Conservation (phyloP, 2,888 invertebrate genomes). For the Petrophora chlorosata region DNA sequence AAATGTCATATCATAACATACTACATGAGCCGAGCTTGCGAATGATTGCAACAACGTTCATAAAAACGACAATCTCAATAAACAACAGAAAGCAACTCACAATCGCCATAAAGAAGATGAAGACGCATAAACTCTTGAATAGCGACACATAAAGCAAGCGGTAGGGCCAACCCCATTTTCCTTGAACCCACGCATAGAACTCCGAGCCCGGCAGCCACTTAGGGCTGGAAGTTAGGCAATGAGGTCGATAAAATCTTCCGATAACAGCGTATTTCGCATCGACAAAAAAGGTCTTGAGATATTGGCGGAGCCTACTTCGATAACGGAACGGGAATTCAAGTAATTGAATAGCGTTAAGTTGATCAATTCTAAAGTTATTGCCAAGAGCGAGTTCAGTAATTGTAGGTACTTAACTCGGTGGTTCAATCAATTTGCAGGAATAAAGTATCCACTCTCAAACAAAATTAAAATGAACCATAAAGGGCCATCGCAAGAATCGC, state of each 20-base stretch:
- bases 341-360: constrained; percentile 6
- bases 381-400: no score
- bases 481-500: no score
- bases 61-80: constrained; percentile 6
- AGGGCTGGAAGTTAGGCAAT: constrained; percentile 24
- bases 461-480: no score
- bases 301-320: constrained; percentile 10
- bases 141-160: constrained; percentile 15
- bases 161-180: constrained; percentile 14
- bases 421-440: no score
- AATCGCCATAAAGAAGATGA: constrained; percentile 16
- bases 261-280: constrained; percentile 15
- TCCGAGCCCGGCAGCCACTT: constrained; percentile 27
- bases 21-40: no score
- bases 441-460: no score
- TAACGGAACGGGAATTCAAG: constrained; percentile 5
- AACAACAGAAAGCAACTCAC: not conserved
- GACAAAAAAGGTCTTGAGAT: constrained; percentile 16
- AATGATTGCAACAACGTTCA: not conserved
- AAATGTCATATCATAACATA: no score
- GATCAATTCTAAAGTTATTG: no score
- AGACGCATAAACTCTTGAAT: constrained; percentile 10
- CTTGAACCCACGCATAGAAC: constrained; percentile 30
- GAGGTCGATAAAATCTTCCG: constrained; percentile 15
- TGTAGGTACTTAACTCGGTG: no score